Base-by-base conservation (phyloP, 2,888 invertebrate genomes). In the Amiota minor region DNA sequence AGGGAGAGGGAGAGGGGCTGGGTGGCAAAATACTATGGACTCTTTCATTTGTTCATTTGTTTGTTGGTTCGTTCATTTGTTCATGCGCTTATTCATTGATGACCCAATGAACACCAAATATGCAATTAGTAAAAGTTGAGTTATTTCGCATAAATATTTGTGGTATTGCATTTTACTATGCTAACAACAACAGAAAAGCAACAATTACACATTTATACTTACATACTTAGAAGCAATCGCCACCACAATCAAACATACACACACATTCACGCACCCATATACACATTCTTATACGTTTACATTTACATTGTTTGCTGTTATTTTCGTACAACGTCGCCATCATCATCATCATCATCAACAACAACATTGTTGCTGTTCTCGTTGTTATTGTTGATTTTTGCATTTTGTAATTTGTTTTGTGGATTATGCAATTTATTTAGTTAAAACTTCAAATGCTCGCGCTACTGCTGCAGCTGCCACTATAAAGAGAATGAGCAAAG, bases 111-210 rank as follows among this genome's bases (percentile, higher is more conserved):
- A 62, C 61, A 62, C 61, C 61, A 62, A 62, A 62, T 62, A 62
- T 62, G 61, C 61, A 62, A 62, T 62, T 62, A 62, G 61, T 18
- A 62, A 62, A 62, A 62, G 61, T 62, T 62, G 35, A 62, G 61
- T 62, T 62, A 62, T 62, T 62, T 62, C 61, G 18, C 61, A 62
- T 62, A 62, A 62, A 62, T 62, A 23, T 59, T 62, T 62, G 61
- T 62, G 61, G 61, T 35, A 12, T 62, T 62, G 61, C 35, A 20
- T 62, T 62, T 53, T 53, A n/a, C 53, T n/a, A 53, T n/a, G n/a
- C 12, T n/a, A 53, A n/a, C 53, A 53, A n/a, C 53, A n/a, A n/a
- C 53, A 53, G 12, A 53, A 53, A 53, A 53, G 53, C 53, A 53
- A 53, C 53, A 12, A 53, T n/a, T 53, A n/a, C n/a, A n/a, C 6